Evolutionary conservation across 2,888 invertebrate genomes (phyloP), one percentile per base, ranked within the genome.

Genomic region (Rhopalosiphum nymphaeae): DNA sequence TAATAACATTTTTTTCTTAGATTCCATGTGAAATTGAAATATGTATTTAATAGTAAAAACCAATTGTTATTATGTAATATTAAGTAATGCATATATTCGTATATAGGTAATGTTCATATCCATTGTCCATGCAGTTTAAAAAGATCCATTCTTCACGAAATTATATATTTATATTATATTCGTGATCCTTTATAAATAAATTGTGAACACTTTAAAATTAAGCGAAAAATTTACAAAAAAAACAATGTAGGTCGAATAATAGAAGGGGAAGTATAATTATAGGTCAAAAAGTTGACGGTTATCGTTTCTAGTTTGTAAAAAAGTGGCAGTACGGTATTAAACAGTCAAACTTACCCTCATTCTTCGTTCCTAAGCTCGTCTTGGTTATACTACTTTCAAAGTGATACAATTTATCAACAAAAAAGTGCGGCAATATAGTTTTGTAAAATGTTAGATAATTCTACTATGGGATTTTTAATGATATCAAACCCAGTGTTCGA

Each of bases 401-500:
- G 25, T 89, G 3, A 44, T 56, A 36, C 7, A 36, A n/a, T 49
- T 56, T 91, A n/a, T 26, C 10, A 90, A 90, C 11, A 42, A 36
- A 67, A 42, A 85, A 85, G n/a, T 44, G 85, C 29, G 90, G 29
- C 46, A 85, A 49, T 4, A 49, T 67, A 42, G 11, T 67, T 89
- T 42, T 56, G 1, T 29, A 90, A 90, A 84, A 93, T 90, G 89
- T 57, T 78, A 36, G 61, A 93, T 57, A 56, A 78, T 53, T 42
- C 78, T 42, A 90, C 61, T 10, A 85, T 85, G 89, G 93, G 89
- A 57, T 57, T 94, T 44, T 84, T 94, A 46, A 92, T 96, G 25
- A 91, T 89, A 21, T 91, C 94, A 42, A 95, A 95, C 78, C 95
- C 95, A 9, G 95, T 95, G 26, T 95, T 95, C 57, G 85, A 94